Conservation (phyloP, 2,888 invertebrate species). For the Drosophila algonquin region DNA sequence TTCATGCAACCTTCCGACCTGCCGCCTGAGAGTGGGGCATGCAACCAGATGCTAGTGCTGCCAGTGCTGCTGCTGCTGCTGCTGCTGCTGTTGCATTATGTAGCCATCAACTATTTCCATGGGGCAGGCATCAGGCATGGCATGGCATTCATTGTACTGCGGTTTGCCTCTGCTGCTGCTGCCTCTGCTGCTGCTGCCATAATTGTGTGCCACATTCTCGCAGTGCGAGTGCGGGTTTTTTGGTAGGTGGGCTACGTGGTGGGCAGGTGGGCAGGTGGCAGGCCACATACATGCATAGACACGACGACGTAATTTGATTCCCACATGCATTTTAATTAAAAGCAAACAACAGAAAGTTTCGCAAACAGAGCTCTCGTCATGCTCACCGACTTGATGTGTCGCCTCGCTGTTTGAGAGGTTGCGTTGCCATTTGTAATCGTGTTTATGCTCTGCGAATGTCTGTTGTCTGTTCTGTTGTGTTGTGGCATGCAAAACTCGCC, state of each 20-base stretch:
- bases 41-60: slow-evolving; percentile 20
- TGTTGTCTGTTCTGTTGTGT: too few species aligned
- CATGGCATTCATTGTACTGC: slow-evolving; percentile 43
- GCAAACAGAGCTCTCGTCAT: slow-evolving; percentile 41
- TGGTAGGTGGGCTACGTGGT: slow-evolving; percentile 47
- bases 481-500: slow-evolving; percentile 20
- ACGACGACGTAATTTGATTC: slow-evolving; percentile 73
- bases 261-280: slow-evolving; percentile 23
- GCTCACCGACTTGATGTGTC: slow-evolving; percentile 30
- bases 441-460: slow-evolving; percentile 15
- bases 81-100: slow-evolving; percentile 52
- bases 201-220: slow-evolving; percentile 52
- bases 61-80: slow-evolving; percentile 6
- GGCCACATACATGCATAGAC: slow-evolving; percentile 22
- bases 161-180: slow-evolving; percentile 25
- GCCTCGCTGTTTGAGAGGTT: slow-evolving; percentile 12
- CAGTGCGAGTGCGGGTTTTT: slow-evolving; percentile 34
- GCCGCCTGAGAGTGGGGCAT: slow-evolving; percentile 14
- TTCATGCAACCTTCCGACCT: slow-evolving; percentile 1
- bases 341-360: slow-evolving; percentile 69
- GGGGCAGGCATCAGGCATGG: slow-evolving; percentile 6
- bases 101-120: slow-evolving; percentile 61
- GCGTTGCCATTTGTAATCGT: slow-evolving; percentile 37
- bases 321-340: slow-evolving; percentile 78
- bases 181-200: slow-evolving; percentile 55